Percentiles rank a stretch among this genome's conserved stretches.
These are phyloP conservation scores for Nineta flava DNA, from an alignment of 2,888 invertebrate species.

Conservation along the genomic window DNA sequence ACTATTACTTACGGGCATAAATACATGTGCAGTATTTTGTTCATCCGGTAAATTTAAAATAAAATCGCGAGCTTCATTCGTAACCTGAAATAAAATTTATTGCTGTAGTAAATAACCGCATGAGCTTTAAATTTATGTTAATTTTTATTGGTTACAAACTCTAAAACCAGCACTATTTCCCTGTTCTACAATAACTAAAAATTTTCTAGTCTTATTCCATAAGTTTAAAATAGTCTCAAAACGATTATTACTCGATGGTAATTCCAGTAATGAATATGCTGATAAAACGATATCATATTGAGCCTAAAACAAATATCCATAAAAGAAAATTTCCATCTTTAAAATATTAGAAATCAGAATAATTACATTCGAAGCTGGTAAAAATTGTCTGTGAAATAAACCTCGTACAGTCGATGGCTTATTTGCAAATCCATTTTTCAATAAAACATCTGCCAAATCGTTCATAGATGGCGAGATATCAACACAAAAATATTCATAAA, in stretches of 20 bases:
- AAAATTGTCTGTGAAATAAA: constrained; percentile 63
- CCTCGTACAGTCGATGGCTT: constrained; percentile 39
- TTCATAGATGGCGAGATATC: constrained; percentile 73
- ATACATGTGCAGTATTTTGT: constrained; percentile 38
- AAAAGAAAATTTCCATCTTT: neutral
- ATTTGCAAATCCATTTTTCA: constrained; percentile 48
- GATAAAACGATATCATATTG: constrained; percentile 68
- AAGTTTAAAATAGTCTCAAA: constrained; percentile 55
- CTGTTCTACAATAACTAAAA: constrained; percentile 68
- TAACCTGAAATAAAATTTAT: constrained; percentile 23
- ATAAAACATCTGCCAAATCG: constrained; percentile 55
- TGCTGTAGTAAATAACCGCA: constrained; percentile 7
- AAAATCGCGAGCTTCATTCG: constrained; percentile 75
- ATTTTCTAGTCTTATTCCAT: constrained; percentile 75
- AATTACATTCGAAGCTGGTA: constrained; percentile 41
- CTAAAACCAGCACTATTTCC: constrained; percentile 70
- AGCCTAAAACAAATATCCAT: constrained; percentile 27
- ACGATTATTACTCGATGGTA: constrained; percentile 48
- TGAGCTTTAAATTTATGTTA: neutral
- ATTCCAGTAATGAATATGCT: constrained; percentile 66
- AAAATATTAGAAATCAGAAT: neutral
- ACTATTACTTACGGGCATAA: constrained; percentile 50
- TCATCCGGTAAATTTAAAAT: constrained; percentile 39
- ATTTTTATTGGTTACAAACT: constrained; percentile 23
- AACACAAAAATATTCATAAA: constrained; percentile 73